Evolutionary conservation across 2,888 invertebrate species (phyloP), one percentile per base, ranked within the genome.

Genomic region (Drosophila flavopinicola): DNA sequence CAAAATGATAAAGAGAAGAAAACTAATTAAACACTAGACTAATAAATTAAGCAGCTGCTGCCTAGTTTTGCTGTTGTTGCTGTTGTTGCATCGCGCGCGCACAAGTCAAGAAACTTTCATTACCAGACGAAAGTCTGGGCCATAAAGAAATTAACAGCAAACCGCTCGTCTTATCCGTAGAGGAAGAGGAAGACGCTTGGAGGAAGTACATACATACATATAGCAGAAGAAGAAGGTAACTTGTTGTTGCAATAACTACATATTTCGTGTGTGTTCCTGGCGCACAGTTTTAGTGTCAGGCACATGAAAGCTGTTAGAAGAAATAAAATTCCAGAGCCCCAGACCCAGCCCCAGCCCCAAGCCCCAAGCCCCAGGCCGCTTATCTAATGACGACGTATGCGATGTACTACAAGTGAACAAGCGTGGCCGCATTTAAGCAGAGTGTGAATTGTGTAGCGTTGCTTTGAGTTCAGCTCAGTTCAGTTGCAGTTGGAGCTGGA

Each of bases 41-140:
- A 82, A 85, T 85, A 85, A 79, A 85, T 85, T 82, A 85, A 66
- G 63, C 73, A 65, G 74, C 59, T 74, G 58, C 66, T 75, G 25
- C 45, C 63, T 53, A 51, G 38, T 63, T 35, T 60, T 71, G 42
- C 33, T 53, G 52, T 49, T 57, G 61, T 32, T 58, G 53, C 37
- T 57, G 57, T 48, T 78, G 83, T 37, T 72, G 65, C 66, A 57
- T n/a, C 33, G 27, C 38, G 49, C 17, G 35, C 20, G 32, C 59
- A 58, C 53, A 61, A 70, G 67, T 66, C 68, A 82, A 78, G 76
- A 83, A 80, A 85, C 83, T 80, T 80, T 80, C 85, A 67, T 80
- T 80, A 51, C 57, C 70, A 78, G 85, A 83, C 85, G 79, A 85
- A 80, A 85, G 79, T 85, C 68, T 60, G 47, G 45, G 74, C 74